phyloP scores from a whole-genome alignment of 2,113 vertebrate species.

The Ammodytes marinus region DNA sequence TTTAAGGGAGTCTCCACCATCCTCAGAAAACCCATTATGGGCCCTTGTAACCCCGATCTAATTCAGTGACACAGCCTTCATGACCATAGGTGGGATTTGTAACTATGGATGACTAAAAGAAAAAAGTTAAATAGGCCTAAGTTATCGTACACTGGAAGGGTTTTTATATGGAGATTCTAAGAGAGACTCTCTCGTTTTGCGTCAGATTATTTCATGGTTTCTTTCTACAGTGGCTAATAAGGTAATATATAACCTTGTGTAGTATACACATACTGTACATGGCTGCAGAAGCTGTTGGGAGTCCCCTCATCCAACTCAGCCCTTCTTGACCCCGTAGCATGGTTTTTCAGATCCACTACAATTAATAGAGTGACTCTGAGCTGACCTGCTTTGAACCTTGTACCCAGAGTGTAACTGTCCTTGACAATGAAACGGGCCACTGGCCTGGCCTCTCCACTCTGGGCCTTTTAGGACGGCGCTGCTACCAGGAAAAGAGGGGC shows the following conservation, averaged over 20 bases:
- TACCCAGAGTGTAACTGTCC: conserved; percentile 95
- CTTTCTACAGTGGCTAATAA: not conserved
- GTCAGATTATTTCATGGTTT: too few relatives aligned
- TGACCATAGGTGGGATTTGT: too few relatives aligned
- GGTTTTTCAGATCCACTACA: conserved; percentile 78
- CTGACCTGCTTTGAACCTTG: conserved; percentile 91
- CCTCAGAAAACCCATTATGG: too few relatives aligned
- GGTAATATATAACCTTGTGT: not conserved
- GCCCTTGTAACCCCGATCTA: too few relatives aligned
- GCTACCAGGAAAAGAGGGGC: conserved; percentile 61
- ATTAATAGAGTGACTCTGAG: conserved; percentile 89
- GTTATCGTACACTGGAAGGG: not conserved
- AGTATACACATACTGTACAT: not conserved
- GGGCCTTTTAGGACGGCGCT: conserved; percentile 43
- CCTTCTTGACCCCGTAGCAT: conserved; percentile 29
- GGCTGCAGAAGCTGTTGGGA: conserved; percentile 14
- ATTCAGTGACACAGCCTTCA: too few relatives aligned
- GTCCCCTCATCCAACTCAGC: conserved; percentile 15
- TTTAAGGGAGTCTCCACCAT: too few relatives aligned
- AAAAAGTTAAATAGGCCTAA: too few relatives aligned
- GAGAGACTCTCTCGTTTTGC: too few relatives aligned
- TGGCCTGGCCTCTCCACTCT: conserved; percentile 44
- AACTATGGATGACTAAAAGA: too few relatives aligned
- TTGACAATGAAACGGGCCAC: conserved; percentile 91
- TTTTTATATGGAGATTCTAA: not conserved